Percentiles rank a stretch among this genome's conserved stretches.
Conservation (phyloP, 2,797 vertebrate species). For the Paratrypauchen microcephalus region DNA sequence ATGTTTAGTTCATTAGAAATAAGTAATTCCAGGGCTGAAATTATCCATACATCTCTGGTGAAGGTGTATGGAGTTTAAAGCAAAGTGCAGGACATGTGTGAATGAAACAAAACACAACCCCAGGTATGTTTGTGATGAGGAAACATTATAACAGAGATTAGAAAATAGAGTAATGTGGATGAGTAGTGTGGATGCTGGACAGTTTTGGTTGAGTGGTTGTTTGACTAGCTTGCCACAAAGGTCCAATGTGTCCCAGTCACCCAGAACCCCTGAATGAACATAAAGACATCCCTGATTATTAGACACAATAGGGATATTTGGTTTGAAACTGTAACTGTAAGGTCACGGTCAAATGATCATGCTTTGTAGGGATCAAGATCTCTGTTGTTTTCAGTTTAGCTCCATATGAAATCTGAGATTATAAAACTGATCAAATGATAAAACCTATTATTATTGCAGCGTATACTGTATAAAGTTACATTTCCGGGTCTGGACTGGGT, state of each 20-base stretch:
- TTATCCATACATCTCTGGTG: too few relatives aligned
- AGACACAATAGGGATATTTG: not conserved
- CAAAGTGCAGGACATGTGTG: too few relatives aligned
- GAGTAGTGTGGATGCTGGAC: not conserved
- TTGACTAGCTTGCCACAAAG: not conserved
- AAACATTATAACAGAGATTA: too few relatives aligned
- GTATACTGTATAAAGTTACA: not conserved
- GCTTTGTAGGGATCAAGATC: not conserved
- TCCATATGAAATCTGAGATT: not conserved
- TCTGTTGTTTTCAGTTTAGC: not conserved
- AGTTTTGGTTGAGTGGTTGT: not conserved
- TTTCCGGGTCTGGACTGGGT: constrained; percentile 12
- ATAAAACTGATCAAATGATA: not conserved
- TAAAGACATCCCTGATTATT: not conserved
- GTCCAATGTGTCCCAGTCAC: not conserved
- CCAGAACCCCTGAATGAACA: not conserved
- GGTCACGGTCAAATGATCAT: not conserved
- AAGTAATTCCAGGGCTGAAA: too few relatives aligned
- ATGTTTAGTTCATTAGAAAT: too few relatives aligned
- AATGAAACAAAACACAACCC: too few relatives aligned
- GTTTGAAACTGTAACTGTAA: not conserved
- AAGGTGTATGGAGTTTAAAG: too few relatives aligned
- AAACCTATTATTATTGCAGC: not conserved
- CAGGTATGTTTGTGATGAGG: too few relatives aligned
- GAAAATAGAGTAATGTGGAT: not conserved